A percentile compares a stretch with the other conserved stretches of the same genome.
Evolutionary conservation across 2,113 vertebrate species (phyloP).

Genomic region (Monopterus albus): DNA sequence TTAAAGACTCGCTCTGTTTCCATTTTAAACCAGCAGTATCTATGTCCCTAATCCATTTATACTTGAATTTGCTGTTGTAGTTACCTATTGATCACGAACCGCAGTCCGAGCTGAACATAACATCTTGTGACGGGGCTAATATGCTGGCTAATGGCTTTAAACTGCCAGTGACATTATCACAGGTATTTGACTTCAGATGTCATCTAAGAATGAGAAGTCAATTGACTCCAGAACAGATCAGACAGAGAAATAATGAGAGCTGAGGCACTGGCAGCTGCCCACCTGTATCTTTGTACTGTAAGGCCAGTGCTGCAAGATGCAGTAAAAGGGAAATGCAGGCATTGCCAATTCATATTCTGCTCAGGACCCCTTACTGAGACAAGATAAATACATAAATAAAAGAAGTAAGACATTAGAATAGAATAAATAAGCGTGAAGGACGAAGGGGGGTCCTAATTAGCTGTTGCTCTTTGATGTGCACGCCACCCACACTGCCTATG

Average conservation of each 20-base stretch:
- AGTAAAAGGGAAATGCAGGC: slow-evolving; percentile 20
- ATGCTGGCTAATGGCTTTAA: slow-evolving; percentile 21
- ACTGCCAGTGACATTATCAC: slow-evolving; percentile 5
- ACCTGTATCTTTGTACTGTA: slow-evolving; percentile 51
- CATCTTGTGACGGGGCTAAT: slow-evolving; percentile 38
- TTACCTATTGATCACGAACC: slow-evolving; percentile 40
- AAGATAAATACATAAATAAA: slow-evolving; percentile 71
- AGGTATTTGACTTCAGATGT: slow-evolving; percentile 13
- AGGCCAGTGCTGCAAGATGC: slow-evolving; percentile 57
- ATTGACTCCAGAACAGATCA: slow-evolving; percentile 4
- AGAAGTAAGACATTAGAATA: slow-evolving; percentile 66
- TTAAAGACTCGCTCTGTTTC: slow-evolving; percentile 55
- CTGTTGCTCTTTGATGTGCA: slow-evolving; percentile 79
- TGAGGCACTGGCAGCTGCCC: not conserved
- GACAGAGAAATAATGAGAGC: slow-evolving; percentile 22
- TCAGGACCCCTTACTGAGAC: slow-evolving; percentile 40
- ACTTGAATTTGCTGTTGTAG: slow-evolving; percentile 9
- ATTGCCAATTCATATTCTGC: slow-evolving; percentile 65
- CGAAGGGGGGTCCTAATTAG: slow-evolving; percentile 77
- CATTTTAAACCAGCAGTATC: slow-evolving; percentile 33
- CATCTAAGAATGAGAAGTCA: slow-evolving; percentile 5
- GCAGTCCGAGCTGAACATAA: slow-evolving; percentile 26
- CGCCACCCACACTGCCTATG: slow-evolving; percentile 62
- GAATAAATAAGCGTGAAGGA: slow-evolving; percentile 75
- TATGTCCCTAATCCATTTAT: slow-evolving; percentile 22